phyloP scores from a whole-genome alignment of 1,140 invertebrate genomes.

The Diprion similis region DNA sequence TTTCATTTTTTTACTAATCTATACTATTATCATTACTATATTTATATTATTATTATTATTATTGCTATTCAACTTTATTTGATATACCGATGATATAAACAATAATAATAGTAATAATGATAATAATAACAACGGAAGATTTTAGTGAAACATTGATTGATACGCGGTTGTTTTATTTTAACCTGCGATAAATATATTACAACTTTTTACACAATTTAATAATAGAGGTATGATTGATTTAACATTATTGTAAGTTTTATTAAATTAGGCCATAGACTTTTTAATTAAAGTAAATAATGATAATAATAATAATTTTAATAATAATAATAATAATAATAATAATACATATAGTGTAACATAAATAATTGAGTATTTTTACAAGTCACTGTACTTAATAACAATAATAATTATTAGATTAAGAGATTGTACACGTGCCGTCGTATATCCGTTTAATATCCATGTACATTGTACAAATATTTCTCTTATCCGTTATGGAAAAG shows the following conservation, averaged over 20 bases:
- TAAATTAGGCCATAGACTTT: slow-evolving; percentile 55
- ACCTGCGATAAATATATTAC: slow-evolving; percentile 48
- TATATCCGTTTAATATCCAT: slow-evolving; percentile 16
- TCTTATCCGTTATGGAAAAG: slow-evolving; percentile 27
- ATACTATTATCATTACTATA: neutral
- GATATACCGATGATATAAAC: slow-evolving; percentile 30
- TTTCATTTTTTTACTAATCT: neutral
- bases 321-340: neutral
- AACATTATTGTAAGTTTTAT: slow-evolving; percentile 47
- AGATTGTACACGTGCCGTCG: slow-evolving; percentile 4
- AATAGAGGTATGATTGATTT: slow-evolving; percentile 47
- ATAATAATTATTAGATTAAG: slow-evolving; percentile 30
- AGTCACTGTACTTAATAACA: slow-evolving; percentile 44
- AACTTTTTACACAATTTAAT: slow-evolving; percentile 52
- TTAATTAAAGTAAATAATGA: slow-evolving; percentile 45
- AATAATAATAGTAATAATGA: slow-evolving; percentile 32
- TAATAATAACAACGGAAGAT: slow-evolving; percentile 23
- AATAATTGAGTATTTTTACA: slow-evolving; percentile 61
- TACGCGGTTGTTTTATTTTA: neutral
- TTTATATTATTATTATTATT: too few species aligned
- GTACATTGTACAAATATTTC: slow-evolving; percentile 21
- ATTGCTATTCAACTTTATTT: too few species aligned
- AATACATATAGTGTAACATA: slow-evolving; percentile 50
- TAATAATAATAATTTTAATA: neutral
- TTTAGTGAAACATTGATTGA: slow-evolving; percentile 27